Evolutionary conservation across 2,797 vertebrate species (phyloP).

Genomic region (Phaenicophaeus curvirostris): DNA sequence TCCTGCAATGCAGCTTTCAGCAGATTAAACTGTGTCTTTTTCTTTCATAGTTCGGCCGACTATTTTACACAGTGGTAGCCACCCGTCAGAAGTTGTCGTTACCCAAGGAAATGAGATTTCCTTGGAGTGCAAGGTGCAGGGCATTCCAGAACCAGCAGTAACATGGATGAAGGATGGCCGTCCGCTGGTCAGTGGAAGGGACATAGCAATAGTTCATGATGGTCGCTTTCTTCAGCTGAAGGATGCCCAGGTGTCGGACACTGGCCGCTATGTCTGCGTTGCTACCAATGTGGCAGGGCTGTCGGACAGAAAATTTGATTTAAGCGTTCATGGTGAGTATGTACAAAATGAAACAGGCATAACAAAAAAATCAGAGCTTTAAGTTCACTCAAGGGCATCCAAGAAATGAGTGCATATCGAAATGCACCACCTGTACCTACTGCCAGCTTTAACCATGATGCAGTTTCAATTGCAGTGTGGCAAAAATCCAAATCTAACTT

Average conservation of each 20-base stretch:
- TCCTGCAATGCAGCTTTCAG: not conserved
- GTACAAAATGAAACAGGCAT: not conserved
- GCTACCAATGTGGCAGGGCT: slow-evolving; percentile 92
- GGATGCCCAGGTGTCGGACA: slow-evolving; percentile 84
- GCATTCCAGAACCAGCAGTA: slow-evolving; percentile 86
- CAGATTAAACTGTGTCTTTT: not conserved
- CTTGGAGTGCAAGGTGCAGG: slow-evolving; percentile 86
- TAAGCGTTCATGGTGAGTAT: slow-evolving; percentile 89
- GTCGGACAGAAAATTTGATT: slow-evolving; percentile 87
- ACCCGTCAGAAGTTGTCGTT: slow-evolving; percentile 75
- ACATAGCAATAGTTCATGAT: slow-evolving; percentile 76
- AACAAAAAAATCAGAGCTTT: not conserved
- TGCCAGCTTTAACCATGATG: not conserved
- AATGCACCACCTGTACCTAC: not conserved
- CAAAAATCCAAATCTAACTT: not conserved
- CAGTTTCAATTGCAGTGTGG: not conserved
- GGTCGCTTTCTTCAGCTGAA: slow-evolving; percentile 84
- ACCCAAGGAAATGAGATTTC: slow-evolving; percentile 82
- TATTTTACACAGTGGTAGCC: slow-evolving; percentile 76
- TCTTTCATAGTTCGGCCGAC: slow-evolving; percentile 83
- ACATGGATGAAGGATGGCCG: slow-evolving; percentile 92
- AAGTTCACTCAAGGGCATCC: no score
- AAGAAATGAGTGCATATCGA: not conserved
- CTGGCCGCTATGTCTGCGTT: slow-evolving; percentile 90
- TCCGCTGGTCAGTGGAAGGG: slow-evolving; percentile 74